Conservation (phyloP, 64 coral and sea anemone species). For the Anthopleura sola region DNA sequence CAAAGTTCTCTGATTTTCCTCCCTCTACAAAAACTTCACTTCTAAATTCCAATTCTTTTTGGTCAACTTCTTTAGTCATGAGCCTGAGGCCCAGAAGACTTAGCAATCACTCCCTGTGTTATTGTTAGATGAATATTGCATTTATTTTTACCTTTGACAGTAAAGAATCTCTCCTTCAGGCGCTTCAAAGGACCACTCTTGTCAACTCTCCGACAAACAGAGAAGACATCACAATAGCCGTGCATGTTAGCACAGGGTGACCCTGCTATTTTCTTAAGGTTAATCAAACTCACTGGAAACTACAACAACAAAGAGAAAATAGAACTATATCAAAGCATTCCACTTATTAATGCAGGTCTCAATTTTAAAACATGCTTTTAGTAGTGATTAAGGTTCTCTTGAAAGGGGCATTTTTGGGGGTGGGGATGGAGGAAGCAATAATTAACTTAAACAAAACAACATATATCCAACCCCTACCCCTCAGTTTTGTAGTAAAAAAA, state of each 20-base stretch:
- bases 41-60: too few relatives aligned
- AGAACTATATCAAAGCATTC: not conserved
- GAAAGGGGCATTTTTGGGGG: too few relatives aligned
- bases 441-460: too few relatives aligned
- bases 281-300: not conserved
- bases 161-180: conserved; percentile 44
- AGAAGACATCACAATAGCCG: conserved; percentile 66
- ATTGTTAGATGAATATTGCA: not conserved
- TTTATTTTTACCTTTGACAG: conserved; percentile 33
- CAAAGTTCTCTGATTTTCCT: too few relatives aligned
- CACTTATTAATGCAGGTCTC: not conserved
- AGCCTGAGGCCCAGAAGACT: too few relatives aligned
- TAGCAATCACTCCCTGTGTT: too few relatives aligned
- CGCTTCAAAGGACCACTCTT: conserved; percentile 39
- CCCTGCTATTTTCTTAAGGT: conserved; percentile 32
- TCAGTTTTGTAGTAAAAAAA: too few relatives aligned
- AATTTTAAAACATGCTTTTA: too few relatives aligned
- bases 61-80: too few relatives aligned
- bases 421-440: too few relatives aligned
- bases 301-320: not conserved
- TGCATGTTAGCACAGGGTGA: conserved; percentile 53
- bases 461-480: too few relatives aligned
- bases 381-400: too few relatives aligned
- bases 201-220: conserved; percentile 48
- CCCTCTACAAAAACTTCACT: not conserved